Evolutionary conservation across 2,888 invertebrate species (phyloP).

Genomic region (Sympetrum striolatum): DNA sequence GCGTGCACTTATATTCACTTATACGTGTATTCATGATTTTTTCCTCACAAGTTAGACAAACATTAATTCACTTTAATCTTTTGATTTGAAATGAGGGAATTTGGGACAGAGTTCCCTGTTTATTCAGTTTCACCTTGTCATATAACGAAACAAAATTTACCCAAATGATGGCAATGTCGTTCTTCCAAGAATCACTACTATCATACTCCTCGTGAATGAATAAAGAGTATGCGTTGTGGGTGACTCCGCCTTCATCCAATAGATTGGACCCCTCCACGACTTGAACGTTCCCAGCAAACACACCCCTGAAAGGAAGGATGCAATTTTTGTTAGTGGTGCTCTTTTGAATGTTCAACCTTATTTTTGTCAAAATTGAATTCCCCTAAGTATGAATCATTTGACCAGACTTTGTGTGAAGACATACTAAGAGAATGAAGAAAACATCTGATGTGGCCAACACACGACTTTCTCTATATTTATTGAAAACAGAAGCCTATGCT

Average conservation of each 20-base stretch:
- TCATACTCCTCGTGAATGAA: slow-evolving; percentile 45
- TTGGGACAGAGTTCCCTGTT: too few species aligned
- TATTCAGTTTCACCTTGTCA: neutral
- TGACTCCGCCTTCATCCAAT: slow-evolving; percentile 42
- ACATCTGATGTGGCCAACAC: too few species aligned
- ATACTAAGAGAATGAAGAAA: too few species aligned
- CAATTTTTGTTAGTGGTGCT: neutral
- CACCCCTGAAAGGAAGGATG: neutral
- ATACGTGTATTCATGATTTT: too few species aligned
- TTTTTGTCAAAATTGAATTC: neutral
- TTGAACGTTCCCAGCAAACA: neutral
- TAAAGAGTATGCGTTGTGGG: slow-evolving; percentile 3
- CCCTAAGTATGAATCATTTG: too few species aligned
- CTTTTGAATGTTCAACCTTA: neutral
- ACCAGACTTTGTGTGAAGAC: too few species aligned
- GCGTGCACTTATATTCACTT: too few species aligned
- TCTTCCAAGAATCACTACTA: slow-evolving; percentile 17
- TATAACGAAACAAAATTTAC: neutral
- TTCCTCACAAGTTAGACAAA: too few species aligned
- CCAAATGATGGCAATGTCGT: slow-evolving; percentile 47
- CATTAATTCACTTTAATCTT: too few species aligned
- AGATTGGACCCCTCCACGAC: neutral
- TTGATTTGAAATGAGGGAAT: too few species aligned
- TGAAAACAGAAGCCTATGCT: too few species aligned
- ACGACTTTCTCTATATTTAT: too few species aligned